phyloP scores from a whole-genome alignment of 2,113 vertebrate species.

The Scatophagus argus region DNA sequence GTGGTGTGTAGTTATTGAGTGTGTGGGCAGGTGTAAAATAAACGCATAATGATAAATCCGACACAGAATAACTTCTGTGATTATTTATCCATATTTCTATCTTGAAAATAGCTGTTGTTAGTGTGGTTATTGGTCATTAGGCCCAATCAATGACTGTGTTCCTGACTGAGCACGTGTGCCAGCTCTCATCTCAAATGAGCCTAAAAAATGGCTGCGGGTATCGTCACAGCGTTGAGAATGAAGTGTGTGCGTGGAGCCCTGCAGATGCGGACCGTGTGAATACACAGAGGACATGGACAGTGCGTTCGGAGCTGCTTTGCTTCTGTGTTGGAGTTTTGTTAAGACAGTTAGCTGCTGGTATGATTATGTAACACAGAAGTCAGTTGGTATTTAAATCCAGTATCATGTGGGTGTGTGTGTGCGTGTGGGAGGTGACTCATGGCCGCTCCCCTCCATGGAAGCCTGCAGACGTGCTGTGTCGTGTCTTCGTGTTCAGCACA shows the following conservation, averaged over 20 bases:
- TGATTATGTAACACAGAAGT: constrained; percentile 56
- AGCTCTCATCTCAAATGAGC: too few species aligned
- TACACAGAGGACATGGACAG: not conserved
- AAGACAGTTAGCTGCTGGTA: constrained; percentile 33
- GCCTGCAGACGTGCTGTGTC: constrained; percentile 45
- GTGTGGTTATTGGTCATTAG: too few species aligned
- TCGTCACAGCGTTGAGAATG: too few species aligned
- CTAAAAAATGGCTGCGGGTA: too few species aligned
- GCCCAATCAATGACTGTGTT: too few species aligned
- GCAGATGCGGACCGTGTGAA: not conserved
- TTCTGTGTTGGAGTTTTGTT: not conserved
- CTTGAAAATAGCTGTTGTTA: too few species aligned
- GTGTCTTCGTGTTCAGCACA: not conserved
- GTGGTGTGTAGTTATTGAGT: too few species aligned
- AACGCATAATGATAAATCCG: too few species aligned
- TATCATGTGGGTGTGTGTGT: constrained; percentile 3
- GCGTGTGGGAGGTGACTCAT: constrained; percentile 28
- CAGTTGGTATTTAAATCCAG: constrained; percentile 51
- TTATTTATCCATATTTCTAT: too few species aligned
- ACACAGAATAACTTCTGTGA: too few species aligned
- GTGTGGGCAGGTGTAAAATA: too few species aligned
- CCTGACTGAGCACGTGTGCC: too few species aligned
- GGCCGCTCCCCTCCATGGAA: constrained; percentile 42
- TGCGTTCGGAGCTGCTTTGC: not conserved
- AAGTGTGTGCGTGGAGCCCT: not conserved